Conservation (phyloP, 1,140 invertebrate species). For the Zelostemma sp. region DNA sequence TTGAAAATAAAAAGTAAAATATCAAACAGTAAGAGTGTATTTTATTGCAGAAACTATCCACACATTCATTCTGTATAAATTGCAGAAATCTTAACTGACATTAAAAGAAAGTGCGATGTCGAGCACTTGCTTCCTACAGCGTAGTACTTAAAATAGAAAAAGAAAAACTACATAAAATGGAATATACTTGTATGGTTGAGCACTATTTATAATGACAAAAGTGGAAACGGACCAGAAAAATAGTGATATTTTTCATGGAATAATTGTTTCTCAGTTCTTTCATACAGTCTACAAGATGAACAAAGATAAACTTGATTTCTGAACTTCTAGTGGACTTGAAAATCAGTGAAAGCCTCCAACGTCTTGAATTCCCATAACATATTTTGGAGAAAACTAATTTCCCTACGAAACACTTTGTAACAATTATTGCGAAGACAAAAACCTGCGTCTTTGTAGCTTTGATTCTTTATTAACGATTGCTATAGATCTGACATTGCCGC, state of each 20-base stretch:
- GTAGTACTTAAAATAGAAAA: conserved; percentile 39
- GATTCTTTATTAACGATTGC: conserved; percentile 23
- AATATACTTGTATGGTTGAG: conserved; percentile 39
- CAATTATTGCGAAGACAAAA: background rate
- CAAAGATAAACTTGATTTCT: conserved; percentile 9
- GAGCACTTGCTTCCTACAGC: conserved; percentile 30
- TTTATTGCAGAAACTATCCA: conserved; percentile 52
- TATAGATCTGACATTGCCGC: conserved; percentile 23
- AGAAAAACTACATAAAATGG: conserved; percentile 39
- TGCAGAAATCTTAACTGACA: conserved; percentile 30
- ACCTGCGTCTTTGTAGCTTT: background rate
- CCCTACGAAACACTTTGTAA: background rate
- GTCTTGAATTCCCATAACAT: background rate
- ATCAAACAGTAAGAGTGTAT: conserved; percentile 28
- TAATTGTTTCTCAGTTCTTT: background rate
- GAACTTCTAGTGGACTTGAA: too few relatives aligned
- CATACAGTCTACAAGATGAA: conserved; percentile 7
- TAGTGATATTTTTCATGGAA: conserved; percentile 11
- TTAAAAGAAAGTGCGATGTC: conserved; percentile 22
- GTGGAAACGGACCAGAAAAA: conserved; percentile 29
- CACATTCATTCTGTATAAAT: conserved; percentile 46
- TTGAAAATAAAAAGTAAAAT: conserved; percentile 51
- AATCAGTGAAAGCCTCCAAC: background rate
- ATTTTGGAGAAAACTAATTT: background rate
- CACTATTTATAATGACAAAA: conserved; percentile 38